Evolutionary conservation across 2,797 vertebrate species (phyloP).

Genomic region (Pseudomugil gertrudae): DNA sequence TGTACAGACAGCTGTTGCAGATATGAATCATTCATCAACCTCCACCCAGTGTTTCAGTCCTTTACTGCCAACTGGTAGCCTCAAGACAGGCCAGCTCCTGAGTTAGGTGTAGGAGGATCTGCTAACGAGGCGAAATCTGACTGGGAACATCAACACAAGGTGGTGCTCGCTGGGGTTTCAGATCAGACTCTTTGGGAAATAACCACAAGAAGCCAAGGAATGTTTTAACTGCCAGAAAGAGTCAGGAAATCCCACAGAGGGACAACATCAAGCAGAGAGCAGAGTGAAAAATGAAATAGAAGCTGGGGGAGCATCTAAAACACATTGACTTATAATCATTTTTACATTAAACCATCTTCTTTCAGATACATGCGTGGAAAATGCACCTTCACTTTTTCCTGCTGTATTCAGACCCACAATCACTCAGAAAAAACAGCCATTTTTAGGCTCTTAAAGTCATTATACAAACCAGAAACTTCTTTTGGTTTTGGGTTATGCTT

Average conservation of each 20-base stretch:
- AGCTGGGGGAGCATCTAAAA: conserved; percentile 17
- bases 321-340: conserved; percentile 12
- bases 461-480: conserved; percentile 10
- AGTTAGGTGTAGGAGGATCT: conserved; percentile 14
- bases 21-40: conserved; percentile 32
- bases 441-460: not conserved
- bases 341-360: not conserved
- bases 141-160: too few relatives aligned
- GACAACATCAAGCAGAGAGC: not conserved
- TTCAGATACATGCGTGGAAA: not conserved
- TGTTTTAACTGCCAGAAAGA: conserved; percentile 9
- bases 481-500: not conserved
- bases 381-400: not conserved
- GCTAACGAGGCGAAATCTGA: conserved; percentile 38
- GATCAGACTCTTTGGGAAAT: conserved; percentile 61
- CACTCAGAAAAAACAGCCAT: too few relatives aligned
- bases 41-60: not conserved
- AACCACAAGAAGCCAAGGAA: conserved; percentile 27
- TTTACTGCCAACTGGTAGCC: not conserved
- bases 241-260: conserved; percentile 4
- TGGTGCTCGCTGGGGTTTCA: conserved; percentile 42
- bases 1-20: conserved; percentile 29
- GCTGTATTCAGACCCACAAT: not conserved
- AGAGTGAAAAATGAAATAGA: conserved; percentile 3
- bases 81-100: not conserved